Base-by-base conservation (phyloP, 2,797 vertebrate genomes). In the Apogon talboti region DNA sequence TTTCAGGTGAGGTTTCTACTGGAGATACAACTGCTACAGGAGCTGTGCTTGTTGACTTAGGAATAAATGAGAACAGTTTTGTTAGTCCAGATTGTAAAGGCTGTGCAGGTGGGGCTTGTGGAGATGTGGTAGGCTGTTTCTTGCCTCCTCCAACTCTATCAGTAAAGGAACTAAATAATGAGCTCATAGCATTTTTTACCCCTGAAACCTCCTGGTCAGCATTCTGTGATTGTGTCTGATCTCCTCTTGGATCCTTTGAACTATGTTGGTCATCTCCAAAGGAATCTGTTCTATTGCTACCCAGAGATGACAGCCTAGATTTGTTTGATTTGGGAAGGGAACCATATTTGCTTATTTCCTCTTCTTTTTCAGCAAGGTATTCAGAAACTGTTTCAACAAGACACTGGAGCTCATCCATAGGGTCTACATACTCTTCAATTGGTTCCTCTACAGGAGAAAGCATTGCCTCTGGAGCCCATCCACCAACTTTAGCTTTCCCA, bases 301-400 rank as follows among this genome's bases (percentile, higher is more conserved):
- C 87, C 51, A 79, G 87, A 53, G 92, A 92, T 6, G 90, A 93
- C 6, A 93, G 62, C 50, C 89, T 91, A 21, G 92, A 92, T 81
- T 93, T 94, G 83, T 76, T 93, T 9, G 90, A 91, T 88, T 94
- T 93, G 40, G 96, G 91, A 82, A 99, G 86, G 0, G 94, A 92
- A 67, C 94, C 93, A 71, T 96, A 97, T 61, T 93, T 96, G 73
- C 92, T 98, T 62, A 98, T 98, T 92, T 99, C 97, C 73, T 99
- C 95, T 79, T 99, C 97, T 85, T 99, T 99, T 89, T 98, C 97
- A 66, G 96, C 96, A 64, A 99, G 94, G 81, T 99, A 99, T 87
- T 98, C 98, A 46, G 98, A 99, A 50, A 99, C 97, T 0, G 96
- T 96, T 89, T 98, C 96, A 76, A 99, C 96, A 10, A 99, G 92